A percentile compares a stretch with the other conserved stretches of the same genome.
Evolutionary conservation across 2,888 invertebrate species (phyloP).

Genomic region (Rotaria sp.): DNA sequence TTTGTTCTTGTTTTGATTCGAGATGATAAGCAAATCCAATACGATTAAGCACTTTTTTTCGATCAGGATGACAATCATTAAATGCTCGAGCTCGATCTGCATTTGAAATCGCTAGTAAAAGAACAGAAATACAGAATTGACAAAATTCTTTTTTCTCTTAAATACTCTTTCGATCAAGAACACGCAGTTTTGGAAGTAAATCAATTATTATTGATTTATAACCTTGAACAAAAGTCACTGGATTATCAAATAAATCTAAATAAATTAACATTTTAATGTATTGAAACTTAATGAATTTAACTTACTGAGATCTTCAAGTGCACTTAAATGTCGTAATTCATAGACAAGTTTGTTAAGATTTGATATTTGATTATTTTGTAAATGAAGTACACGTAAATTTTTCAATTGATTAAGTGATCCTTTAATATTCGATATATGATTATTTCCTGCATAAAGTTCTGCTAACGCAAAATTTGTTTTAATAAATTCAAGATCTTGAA

Average conservation of each 20-base stretch:
- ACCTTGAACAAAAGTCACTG: background rate
- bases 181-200: background rate
- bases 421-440: background rate
- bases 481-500: background rate
- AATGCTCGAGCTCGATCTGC: background rate
- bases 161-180: background rate
- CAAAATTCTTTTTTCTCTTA: background rate
- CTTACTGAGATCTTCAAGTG: background rate
- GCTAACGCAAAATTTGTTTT: background rate
- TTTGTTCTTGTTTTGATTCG: background rate
- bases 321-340: background rate
- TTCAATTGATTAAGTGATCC: background rate
- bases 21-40: background rate
- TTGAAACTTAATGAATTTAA: too few species aligned
- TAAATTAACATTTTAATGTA: background rate
- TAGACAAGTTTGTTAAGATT: background rate
- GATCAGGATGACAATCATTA: background rate
- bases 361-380: slow-evolving; percentile 18
- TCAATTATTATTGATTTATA: background rate
- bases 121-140: too few species aligned
- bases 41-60: background rate
- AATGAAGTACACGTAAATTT: background rate
- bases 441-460: background rate
- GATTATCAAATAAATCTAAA: background rate
- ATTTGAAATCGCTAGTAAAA: background rate